Conservation (phyloP, 2,888 invertebrate species). For the Pardosa pseudoannulata region DNA sequence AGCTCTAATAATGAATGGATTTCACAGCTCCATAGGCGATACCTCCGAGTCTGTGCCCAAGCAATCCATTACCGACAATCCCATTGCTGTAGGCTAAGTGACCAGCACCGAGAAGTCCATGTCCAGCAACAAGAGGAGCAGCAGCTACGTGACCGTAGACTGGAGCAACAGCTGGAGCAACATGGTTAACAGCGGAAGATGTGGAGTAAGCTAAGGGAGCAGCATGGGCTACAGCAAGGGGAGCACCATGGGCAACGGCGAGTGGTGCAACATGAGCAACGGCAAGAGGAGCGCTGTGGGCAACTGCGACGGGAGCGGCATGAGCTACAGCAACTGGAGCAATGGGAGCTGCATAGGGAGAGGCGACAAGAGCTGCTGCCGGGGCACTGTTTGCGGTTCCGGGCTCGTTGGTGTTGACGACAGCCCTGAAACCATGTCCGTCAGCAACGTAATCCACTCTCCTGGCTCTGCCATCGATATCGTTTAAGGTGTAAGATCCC, state of each 20-base stretch:
- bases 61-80: not conserved
- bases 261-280: constrained; percentile 55
- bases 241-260: not conserved
- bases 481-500: too few species aligned
- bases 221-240: not conserved
- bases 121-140: not conserved
- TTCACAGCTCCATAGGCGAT: too few species aligned
- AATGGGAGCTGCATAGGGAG: too few species aligned
- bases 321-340: constrained; percentile 18
- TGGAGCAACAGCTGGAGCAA: constrained; percentile 9
- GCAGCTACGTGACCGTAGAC: constrained; percentile 17
- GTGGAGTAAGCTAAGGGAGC: not conserved
- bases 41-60: not conserved
- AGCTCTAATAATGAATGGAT: not conserved
- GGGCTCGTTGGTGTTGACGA: constrained; percentile 6
- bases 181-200: not conserved
- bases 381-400: constrained; percentile 52
- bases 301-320: constrained; percentile 26
- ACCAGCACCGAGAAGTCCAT: not conserved
- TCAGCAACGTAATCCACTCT: too few species aligned
- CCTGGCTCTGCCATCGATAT: too few species aligned
- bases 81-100: not conserved
- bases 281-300: constrained; percentile 12
- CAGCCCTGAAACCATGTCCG: too few species aligned
- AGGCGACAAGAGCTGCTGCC: constrained; percentile 17